phyloP scores from a whole-genome alignment of 2,888 invertebrate species.

The Drosophila demipolita region DNA sequence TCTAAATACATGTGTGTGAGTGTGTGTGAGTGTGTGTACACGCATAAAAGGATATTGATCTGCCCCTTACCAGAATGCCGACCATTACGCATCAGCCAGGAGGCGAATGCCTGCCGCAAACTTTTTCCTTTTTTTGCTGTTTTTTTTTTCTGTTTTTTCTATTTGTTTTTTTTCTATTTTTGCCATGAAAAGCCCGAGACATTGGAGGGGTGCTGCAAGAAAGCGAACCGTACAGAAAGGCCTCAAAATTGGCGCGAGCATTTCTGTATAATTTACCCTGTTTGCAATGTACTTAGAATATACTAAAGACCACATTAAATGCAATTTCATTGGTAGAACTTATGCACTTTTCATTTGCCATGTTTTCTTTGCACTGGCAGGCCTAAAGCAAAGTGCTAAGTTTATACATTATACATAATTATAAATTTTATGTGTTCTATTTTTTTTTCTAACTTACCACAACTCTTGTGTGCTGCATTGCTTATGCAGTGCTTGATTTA shows the following conservation, averaged over 20 bases:
- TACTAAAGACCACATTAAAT: conserved; percentile 46
- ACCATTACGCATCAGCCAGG: conserved; percentile 70
- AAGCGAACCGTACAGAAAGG: conserved; percentile 37
- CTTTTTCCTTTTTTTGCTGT: conserved; percentile 56
- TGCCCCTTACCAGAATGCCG: conserved; percentile 71
- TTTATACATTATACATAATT: conserved; percentile 63
- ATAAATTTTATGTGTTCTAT: conserved; percentile 40
- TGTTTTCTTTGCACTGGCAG: conserved; percentile 51
- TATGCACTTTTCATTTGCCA: conserved; percentile 68
- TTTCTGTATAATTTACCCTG: conserved; percentile 60
- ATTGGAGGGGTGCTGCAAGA: conserved; percentile 64
- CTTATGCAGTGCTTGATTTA: conserved; percentile 15
- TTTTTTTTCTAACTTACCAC: conserved; percentile 6
- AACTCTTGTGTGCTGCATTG: conserved; percentile 20
- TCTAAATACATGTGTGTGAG: conserved; percentile 26
- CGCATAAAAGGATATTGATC: conserved; percentile 82
- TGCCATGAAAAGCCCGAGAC: conserved; percentile 38
- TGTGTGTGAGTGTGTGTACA: conserved; percentile 19
- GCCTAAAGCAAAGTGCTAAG: conserved; percentile 24
- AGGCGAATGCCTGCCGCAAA: conserved; percentile 61
- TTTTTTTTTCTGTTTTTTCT: conserved; percentile 23
- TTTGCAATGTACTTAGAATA: conserved; percentile 32
- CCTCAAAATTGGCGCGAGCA: conserved; percentile 67
- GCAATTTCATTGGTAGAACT: conserved; percentile 55
- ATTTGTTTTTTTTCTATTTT: conserved; percentile 30